Evolutionary conservation across 2,888 invertebrate genomes (phyloP).

Genomic region (Unio pictorum): DNA sequence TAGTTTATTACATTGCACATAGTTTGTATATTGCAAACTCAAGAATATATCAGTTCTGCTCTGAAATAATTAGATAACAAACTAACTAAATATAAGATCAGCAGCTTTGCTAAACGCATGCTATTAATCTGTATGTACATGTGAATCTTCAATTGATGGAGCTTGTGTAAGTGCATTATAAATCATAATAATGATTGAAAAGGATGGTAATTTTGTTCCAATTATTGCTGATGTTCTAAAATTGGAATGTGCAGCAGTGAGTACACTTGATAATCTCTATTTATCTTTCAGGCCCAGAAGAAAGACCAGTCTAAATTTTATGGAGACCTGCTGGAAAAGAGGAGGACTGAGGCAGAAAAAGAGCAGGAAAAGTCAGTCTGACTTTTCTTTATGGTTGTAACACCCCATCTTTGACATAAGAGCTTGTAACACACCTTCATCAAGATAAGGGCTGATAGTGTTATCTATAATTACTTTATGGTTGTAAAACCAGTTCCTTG

Average conservation of each 20-base stretch:
- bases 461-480: no score
- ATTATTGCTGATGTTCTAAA: not conserved
- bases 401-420: not conserved
- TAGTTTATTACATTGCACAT: no score
- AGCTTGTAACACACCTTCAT: not conserved
- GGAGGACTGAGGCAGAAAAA: constrained; percentile 96
- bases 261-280: not conserved
- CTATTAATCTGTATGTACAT: no score
- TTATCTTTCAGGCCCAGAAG: constrained; percentile 69
- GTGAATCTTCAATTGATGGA: no score
- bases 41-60: no score
- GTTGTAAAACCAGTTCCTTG: accelerated
- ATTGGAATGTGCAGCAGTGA: not conserved
- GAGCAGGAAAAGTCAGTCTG: constrained; percentile 84
- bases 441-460: no score
- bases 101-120: no score
- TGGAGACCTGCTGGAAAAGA: constrained; percentile 92
- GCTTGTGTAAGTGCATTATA: no score
- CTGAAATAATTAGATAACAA: no score
- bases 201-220: not conserved
- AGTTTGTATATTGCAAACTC: no score
- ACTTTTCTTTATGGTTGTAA: not conserved
- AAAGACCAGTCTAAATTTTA: constrained; percentile 97
- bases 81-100: no score
- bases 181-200: no score